Evolutionary conservation across 2,888 invertebrate species (phyloP).

Genomic region (Caenorhabditis sp.): DNA sequence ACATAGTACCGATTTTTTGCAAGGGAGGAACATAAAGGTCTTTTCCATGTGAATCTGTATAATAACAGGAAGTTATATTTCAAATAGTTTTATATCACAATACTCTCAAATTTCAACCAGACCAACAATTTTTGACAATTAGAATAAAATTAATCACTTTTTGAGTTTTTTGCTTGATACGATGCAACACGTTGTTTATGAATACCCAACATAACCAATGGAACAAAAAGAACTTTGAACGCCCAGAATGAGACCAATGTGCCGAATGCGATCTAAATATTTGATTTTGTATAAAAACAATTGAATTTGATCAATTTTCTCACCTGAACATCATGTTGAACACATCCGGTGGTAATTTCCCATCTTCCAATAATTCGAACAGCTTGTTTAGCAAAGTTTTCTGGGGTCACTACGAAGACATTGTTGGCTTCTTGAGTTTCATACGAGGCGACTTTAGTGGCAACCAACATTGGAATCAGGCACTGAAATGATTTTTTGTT

Average conservation of each 20-base stretch:
- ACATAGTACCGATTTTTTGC: too few species aligned
- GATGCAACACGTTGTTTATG: slow-evolving; percentile 61
- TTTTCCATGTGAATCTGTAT: too few species aligned
- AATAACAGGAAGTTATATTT: too few species aligned
- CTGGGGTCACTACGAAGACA: slow-evolving; percentile 65
- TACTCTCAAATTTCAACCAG: too few species aligned
- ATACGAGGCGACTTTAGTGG: slow-evolving; percentile 69
- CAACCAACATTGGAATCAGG: slow-evolving; percentile 66
- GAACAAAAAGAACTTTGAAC: slow-evolving; percentile 67
- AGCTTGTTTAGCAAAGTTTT: slow-evolving; percentile 65
- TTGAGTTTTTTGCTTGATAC: slow-evolving; percentile 31
- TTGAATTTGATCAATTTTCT: not conserved
- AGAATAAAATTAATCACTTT: not conserved
- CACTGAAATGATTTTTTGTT: slow-evolving; percentile 47
- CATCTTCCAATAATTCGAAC: slow-evolving; percentile 63
- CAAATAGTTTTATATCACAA: too few species aligned
- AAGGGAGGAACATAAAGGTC: too few species aligned
- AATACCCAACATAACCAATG: slow-evolving; percentile 66
- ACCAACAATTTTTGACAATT: too few species aligned
- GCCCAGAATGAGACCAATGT: slow-evolving; percentile 62
- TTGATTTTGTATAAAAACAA: not conserved
- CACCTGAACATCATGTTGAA: slow-evolving; percentile 67
- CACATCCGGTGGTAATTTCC: slow-evolving; percentile 65
- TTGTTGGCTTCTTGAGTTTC: slow-evolving; percentile 65
- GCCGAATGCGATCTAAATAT: slow-evolving; percentile 60